Base-by-base conservation (phyloP, 2,888 invertebrate species). In the Agapetus fuscipes region DNA sequence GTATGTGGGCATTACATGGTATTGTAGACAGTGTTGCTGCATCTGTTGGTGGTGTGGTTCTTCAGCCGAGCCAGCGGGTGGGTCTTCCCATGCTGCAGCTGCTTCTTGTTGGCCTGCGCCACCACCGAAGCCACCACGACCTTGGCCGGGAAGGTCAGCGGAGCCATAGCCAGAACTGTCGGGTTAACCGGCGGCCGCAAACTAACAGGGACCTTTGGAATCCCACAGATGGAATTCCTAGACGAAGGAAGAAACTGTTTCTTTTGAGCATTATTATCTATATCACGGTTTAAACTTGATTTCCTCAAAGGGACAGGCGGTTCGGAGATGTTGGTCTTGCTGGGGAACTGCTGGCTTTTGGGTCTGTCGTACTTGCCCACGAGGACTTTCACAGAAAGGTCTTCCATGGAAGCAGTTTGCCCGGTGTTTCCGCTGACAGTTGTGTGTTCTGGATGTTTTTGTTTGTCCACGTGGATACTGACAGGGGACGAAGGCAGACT, bases 41-140 rank as follows among this genome's bases (percentile, higher is more conserved):
- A 74, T 66, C 74, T 66, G 61, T 64, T 67, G 59, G 67, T 80
- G 75, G 67, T 78, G 33, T 41, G 73, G 54, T 76, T 74, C 71
- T 83, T 80, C 64, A 93, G 76, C 76, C 83, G 83, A 55, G 89
- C 82, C 57, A 93, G 73, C 51, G 93, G 91, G 74, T 93, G 91
- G 56, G 85, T 89, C 65, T 87, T 88, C 53, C 91, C 91, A 61
- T 88, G 90, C 62, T 91, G 90, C 57, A 82, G 77, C 64, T 86
- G 84, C 64, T 84, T 80, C 62, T 84, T 84, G 52, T 75, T 80
- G 55, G 79, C 78, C 60, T 78, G 79, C 51, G 78, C 77, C 53
- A 80, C 76, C 53, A 80, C 79, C 56, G 78, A 78, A 44, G 78
- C 74, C 38, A 78, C 75, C 41, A 80, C 72, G 50, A 76, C 72